Percentiles rank a stretch among this genome's conserved stretches.
Conservation (phyloP, 2,113 vertebrate species). For the Pampusana beccarii region DNA sequence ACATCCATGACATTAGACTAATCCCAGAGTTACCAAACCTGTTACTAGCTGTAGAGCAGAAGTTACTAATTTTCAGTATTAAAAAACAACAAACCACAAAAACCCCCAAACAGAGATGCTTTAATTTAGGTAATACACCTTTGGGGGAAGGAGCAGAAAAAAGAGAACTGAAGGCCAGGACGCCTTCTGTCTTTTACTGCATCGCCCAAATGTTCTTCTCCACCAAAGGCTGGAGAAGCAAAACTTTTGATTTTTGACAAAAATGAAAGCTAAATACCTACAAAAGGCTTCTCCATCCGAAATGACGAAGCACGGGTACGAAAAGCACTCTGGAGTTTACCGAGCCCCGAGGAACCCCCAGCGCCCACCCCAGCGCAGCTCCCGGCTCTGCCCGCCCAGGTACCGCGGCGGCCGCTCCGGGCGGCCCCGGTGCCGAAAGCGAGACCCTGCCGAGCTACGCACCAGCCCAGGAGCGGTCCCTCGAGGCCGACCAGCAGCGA, state of each 20-base stretch:
- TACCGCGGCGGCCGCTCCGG: fast-evolving
- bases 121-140: neutral
- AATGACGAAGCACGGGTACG: fast-evolving
- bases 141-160: neutral
- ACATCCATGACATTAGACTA: neutral
- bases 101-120: neutral
- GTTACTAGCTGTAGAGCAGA: neutral
- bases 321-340: neutral
- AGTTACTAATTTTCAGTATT: neutral
- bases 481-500: constrained; percentile 68
- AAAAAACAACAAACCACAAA: neutral
- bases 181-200: neutral
- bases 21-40: neutral
- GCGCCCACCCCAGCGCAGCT: fast-evolving
- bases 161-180: neutral
- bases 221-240: too few species aligned
- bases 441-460: neutral
- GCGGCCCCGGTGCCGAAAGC: neutral
- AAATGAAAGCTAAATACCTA: neutral
- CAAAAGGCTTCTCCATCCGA: too few species aligned
- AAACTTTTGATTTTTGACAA: neutral
- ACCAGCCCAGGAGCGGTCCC: constrained; percentile 81
- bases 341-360: fast-evolving
- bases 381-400: neutral
- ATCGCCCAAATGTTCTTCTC: neutral